These are phyloP conservation scores for Oxygymnocypris stewartii DNA, from an alignment of 2,113 vertebrate genomes.

Conservation along the genomic window DNA sequence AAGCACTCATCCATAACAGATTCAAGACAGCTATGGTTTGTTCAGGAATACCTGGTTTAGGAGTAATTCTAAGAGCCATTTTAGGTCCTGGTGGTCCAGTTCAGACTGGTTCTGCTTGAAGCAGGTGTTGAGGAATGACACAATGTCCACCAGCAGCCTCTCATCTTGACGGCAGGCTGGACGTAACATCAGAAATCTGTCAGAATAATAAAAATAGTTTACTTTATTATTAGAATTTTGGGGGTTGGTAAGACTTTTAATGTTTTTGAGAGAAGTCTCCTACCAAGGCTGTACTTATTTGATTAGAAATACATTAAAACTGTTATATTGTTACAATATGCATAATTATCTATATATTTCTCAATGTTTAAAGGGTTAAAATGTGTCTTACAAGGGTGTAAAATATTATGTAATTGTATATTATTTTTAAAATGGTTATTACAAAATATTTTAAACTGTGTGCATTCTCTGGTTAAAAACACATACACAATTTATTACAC, in stretches of 20 bases:
- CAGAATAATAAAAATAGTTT: constrained; percentile 26
- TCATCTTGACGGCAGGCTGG: constrained; percentile 90
- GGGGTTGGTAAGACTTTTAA: not conserved
- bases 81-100: constrained; percentile 73
- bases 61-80: constrained; percentile 87
- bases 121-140: constrained; percentile 86
- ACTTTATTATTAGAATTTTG: not conserved
- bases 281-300: not conserved
- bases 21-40: not conserved
- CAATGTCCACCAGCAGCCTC: constrained; percentile 85
- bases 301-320: not conserved
- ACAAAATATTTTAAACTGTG: not conserved
- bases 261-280: not conserved
- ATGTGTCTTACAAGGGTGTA: too few species aligned
- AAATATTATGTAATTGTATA: not conserved
- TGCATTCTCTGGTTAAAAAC: not conserved
- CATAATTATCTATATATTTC: not conserved
- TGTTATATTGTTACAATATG: not conserved
- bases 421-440: not conserved
- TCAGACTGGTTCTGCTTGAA: constrained; percentile 72
- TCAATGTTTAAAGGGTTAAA: too few species aligned
- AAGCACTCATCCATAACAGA: not conserved
- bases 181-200: constrained; percentile 91
- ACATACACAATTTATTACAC: not conserved
- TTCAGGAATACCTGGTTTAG: constrained; percentile 78